phyloP scores from a whole-genome alignment of 2,113 vertebrate genomes.

The Kryptolebias marmoratus region DNA sequence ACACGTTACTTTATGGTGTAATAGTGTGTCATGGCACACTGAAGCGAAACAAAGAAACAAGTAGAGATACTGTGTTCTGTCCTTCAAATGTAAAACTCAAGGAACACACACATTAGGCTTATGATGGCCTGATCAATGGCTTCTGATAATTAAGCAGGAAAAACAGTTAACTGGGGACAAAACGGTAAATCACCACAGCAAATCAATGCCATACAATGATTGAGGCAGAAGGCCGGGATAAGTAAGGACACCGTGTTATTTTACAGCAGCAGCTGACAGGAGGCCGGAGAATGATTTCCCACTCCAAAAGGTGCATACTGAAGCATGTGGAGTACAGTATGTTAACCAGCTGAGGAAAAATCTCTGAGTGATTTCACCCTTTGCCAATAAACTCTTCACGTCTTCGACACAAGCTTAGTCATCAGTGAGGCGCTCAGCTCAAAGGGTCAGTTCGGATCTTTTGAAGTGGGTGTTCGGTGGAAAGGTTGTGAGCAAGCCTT shows the following conservation, averaged over 20 bases:
- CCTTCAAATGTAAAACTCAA: not conserved
- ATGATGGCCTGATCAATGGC: constrained; percentile 40
- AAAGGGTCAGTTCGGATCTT: not conserved
- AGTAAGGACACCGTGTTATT: constrained; percentile 41
- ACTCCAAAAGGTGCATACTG: constrained; percentile 6
- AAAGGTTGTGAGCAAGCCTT: too few species aligned
- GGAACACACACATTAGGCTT: constrained; percentile 15
- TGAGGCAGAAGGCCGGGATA: constrained; percentile 45
- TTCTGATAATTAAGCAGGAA: constrained; percentile 50
- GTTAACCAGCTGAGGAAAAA: constrained; percentile 63
- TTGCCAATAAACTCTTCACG: constrained; percentile 52
- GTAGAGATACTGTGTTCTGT: not conserved
- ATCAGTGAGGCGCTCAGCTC: constrained; percentile 39
- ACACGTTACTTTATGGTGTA: too few species aligned
- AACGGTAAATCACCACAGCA: constrained; percentile 37
- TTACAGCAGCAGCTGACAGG: constrained; percentile 38
- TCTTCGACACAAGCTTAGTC: constrained; percentile 62
- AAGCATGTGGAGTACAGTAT: constrained; percentile 62
- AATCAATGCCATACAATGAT: constrained; percentile 58
- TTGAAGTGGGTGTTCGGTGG: too few species aligned
- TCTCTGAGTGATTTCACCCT: constrained; percentile 66
- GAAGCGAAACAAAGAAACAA: not conserved
- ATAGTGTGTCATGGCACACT: too few species aligned
- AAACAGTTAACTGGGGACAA: constrained; percentile 39
- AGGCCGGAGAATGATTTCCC: constrained; percentile 44